phyloP scores from a whole-genome alignment of 2,797 vertebrate species.

The Aldrovandia affinis region DNA sequence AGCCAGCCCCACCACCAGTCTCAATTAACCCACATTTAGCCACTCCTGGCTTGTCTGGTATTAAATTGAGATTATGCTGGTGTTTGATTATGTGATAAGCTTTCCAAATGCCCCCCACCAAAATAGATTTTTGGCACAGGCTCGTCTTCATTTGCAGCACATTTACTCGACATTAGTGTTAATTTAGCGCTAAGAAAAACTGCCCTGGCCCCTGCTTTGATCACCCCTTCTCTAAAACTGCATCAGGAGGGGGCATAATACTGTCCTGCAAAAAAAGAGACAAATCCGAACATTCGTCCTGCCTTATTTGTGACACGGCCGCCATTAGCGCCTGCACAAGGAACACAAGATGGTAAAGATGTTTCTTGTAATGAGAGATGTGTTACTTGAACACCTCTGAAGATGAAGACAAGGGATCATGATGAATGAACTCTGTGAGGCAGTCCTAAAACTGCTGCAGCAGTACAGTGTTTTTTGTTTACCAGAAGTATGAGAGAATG shows the following conservation, averaged over 20 bases:
- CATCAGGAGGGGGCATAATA: not conserved
- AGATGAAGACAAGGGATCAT: not conserved
- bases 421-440: not conserved
- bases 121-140: not conserved
- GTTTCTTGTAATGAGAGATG: not conserved
- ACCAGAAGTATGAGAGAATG: not conserved
- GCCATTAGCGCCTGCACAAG: not conserved
- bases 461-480: not conserved
- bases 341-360: not conserved
- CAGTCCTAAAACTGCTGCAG: not conserved
- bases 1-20: conserved; percentile 49
- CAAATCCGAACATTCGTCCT: not conserved
- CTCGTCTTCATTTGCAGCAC: not conserved
- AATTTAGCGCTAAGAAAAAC: not conserved
- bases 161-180: conserved; percentile 8
- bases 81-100: not conserved
- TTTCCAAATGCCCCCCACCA: not conserved
- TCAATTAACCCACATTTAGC: conserved; percentile 64
- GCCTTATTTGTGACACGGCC: not conserved
- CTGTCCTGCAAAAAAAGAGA: not conserved
- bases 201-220: not conserved
- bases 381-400: not conserved
- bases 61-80: conserved; percentile 31
- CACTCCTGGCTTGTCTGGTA: conserved; percentile 31
- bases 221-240: not conserved